These are phyloP conservation scores for Lepidothrix coronata DNA, from an alignment of 2,113 vertebrate species.

Conservation along the genomic window DNA sequence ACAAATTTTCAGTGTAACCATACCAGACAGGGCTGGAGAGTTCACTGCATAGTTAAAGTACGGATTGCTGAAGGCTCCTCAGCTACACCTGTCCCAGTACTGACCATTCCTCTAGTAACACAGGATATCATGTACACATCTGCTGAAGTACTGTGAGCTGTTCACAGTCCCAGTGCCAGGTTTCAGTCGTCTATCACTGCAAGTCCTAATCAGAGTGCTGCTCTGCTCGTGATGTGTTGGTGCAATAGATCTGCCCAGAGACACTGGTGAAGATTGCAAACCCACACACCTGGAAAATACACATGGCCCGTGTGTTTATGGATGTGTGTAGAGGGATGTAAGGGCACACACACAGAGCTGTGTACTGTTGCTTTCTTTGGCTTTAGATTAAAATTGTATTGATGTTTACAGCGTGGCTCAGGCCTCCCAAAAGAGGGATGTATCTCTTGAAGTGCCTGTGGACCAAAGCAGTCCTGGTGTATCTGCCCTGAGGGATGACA, in stretches of 20 bases:
- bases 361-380: not conserved
- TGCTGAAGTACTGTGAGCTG: not conserved
- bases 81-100: not conserved
- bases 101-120: not conserved
- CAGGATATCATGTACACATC: not conserved
- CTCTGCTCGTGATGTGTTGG: not conserved
- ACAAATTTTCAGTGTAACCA: not conserved
- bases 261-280: not conserved
- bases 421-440: not conserved
- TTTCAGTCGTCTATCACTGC: not conserved
- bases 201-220: not conserved
- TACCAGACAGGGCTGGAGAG: not conserved
- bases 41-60: not conserved
- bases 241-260: not conserved
- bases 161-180: not conserved
- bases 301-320: rapidly evolving
- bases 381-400: not conserved
- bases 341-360: rapidly evolving
- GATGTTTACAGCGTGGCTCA: not conserved
- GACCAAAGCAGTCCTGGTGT: not conserved
- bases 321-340: not conserved
- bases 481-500: not conserved
- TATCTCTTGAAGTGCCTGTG: not conserved
- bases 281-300: not conserved
- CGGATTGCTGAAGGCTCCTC: not conserved